phyloP scores from a whole-genome alignment of 2,797 vertebrate species.

The Triplophysa yarkandensis region DNA sequence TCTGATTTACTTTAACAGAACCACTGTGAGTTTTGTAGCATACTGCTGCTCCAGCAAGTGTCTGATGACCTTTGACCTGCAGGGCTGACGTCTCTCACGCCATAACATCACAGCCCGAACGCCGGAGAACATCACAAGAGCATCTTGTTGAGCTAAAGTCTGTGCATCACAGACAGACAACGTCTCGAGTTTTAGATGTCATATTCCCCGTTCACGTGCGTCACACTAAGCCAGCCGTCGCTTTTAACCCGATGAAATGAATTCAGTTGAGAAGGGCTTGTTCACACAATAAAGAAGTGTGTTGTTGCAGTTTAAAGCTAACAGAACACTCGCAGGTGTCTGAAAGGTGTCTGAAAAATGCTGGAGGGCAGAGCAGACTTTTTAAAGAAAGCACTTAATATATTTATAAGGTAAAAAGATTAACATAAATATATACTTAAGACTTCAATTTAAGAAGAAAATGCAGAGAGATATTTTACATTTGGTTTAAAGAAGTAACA shows the following conservation, averaged over 20 bases:
- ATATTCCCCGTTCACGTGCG: neutral
- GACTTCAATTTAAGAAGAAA: neutral
- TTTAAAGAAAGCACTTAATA: neutral
- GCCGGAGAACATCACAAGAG: neutral
- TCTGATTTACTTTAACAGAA: constrained; percentile 60
- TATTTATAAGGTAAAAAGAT: no score
- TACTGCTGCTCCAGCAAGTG: constrained; percentile 82
- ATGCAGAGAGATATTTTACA: neutral
- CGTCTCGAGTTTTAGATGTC: neutral
- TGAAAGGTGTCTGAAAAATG: neutral
- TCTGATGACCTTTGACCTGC: constrained; percentile 75
- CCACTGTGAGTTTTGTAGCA: constrained; percentile 78
- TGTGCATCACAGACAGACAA: neutral
- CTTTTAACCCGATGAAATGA: constrained; percentile 1
- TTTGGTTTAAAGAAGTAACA: neutral
- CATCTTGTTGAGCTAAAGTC: neutral
- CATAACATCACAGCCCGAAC: neutral
- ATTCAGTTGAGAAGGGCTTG: neutral
- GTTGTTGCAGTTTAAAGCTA: neutral
- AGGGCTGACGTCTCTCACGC: constrained; percentile 63
- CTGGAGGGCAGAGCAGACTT: neutral
- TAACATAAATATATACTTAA: no score
- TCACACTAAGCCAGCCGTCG: neutral
- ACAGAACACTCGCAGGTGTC: neutral
- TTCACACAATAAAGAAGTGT: neutral